Conservation (phyloP, 2,888 invertebrate species). For the Coenonympha glycerion region DNA sequence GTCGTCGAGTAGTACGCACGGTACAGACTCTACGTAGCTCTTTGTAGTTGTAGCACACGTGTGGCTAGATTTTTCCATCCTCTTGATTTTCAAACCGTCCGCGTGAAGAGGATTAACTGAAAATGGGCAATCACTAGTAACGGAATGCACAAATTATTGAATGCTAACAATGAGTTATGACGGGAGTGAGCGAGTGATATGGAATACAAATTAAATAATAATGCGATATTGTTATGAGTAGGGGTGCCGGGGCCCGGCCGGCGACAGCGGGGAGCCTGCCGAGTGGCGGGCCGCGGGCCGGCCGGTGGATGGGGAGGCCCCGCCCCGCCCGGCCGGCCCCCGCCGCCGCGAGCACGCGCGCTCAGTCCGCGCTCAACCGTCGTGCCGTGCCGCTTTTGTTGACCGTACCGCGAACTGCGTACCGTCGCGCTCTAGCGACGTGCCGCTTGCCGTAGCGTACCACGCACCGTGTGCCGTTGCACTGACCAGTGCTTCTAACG, state of each 20-base stretch:
- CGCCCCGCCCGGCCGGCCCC: slow-evolving; percentile 42
- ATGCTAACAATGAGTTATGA: slow-evolving; percentile 33
- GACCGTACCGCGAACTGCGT: slow-evolving; percentile 17
- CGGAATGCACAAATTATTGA: slow-evolving; percentile 26
- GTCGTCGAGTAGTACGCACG: no score
- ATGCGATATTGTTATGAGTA: slow-evolving; percentile 55
- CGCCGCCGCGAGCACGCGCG: slow-evolving; percentile 48
- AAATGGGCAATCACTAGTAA: slow-evolving; percentile 15
- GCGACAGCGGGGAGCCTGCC: slow-evolving; percentile 60
- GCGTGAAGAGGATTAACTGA: neutral
- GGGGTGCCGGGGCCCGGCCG: slow-evolving; percentile 40
- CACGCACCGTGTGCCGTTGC: neutral
- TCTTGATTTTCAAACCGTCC: neutral
- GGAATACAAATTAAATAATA: slow-evolving; percentile 43
- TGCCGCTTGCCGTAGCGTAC: neutral
- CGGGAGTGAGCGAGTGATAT: slow-evolving; percentile 37
- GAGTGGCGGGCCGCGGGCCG: slow-evolving; percentile 37
- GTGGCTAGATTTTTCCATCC: no score
- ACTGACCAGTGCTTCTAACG: neutral
- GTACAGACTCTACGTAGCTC: no score
- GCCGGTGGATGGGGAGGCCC: slow-evolving; percentile 46
- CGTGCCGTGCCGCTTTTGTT: slow-evolving; percentile 43
- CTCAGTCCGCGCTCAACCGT: slow-evolving; percentile 65
- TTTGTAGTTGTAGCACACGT: no score
- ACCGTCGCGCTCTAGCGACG: slow-evolving; percentile 6